phyloP scores from a whole-genome alignment of 2,113 vertebrate species.

The Chrysochloris asiatica region DNA sequence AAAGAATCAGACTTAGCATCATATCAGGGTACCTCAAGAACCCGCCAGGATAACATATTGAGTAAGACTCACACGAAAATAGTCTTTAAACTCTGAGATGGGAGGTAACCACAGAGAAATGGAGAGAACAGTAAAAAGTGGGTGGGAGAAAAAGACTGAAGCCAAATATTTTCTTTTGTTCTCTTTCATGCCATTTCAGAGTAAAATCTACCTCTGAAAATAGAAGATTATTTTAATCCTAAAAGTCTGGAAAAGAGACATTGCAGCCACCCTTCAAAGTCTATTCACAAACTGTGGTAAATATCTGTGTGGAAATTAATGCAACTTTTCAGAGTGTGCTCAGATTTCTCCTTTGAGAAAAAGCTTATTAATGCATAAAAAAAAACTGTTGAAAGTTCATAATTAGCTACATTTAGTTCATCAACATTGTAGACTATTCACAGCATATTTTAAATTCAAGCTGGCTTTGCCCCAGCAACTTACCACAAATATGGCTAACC shows the following conservation, averaged over 20 bases:
- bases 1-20: slow-evolving; percentile 18
- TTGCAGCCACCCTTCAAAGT: not conserved
- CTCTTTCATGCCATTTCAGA: not conserved
- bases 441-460: slow-evolving; percentile 43
- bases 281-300: not conserved
- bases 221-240: not conserved
- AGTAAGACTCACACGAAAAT: not conserved
- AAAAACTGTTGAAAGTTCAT: slow-evolving; percentile 23
- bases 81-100: not conserved
- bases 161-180: slow-evolving; percentile 3
- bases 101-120: not conserved
- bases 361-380: slow-evolving; percentile 44
- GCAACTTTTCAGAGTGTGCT: not conserved
- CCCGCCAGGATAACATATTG: not conserved
- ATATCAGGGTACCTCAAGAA: not conserved
- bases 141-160: not conserved
- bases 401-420: not conserved
- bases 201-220: slow-evolving; percentile 27
- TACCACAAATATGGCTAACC: slow-evolving; percentile 4
- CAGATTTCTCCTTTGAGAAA: slow-evolving; percentile 44
- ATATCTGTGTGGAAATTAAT: not conserved
- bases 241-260: slow-evolving; percentile 37
- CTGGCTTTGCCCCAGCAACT: not conserved
- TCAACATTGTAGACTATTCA: not conserved
- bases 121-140: not conserved